Evolutionary conservation across 2,888 invertebrate species (phyloP), one percentile per base, ranked within the genome.

Genomic region (Cybosia mesomella): DNA sequence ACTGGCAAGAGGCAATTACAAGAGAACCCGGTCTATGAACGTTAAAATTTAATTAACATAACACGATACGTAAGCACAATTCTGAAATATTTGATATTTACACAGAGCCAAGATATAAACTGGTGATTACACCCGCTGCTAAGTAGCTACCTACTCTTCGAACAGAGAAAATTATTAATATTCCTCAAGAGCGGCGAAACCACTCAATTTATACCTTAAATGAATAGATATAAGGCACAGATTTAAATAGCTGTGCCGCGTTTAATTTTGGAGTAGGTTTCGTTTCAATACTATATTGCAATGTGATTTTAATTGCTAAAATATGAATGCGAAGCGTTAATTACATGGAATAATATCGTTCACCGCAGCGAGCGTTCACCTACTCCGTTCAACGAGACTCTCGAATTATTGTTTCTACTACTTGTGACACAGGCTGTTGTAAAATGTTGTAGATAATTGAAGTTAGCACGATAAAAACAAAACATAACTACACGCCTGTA

Each of bases 281-380:
- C 77, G 82, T 83, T 84, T 81, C 72, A 77, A 80, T 76, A 73
- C 66, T 65, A 81, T 81, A 81, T 82, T 81, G 76, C 77, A 76
- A 79, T 77, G 73, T 71, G 63, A 79, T 83, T 84, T 85, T 83
- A 83, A 83, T 84, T 82, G 71, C 75, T 64, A 61, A 74, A 74
- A 80, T 66, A 63, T 66, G 71, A 68, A 70, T 58, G 24, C 54
- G 61, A 66, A 66, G 39, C 21, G 34, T 63, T 58, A 49, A 63
- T 66, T 64, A 63, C 43, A 34, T 54, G 28, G 58, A 65, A 59
- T 58, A 55, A 43, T 60, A 54, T 55, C 32, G 43, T 28, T 55
- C 24, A 1, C 28, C 55, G 28, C 66, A 22, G 18, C 10, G 36
- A 39, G 15, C 55, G 28, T 57, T 61, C 13, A 62, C 22, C 54